Base-by-base conservation (phyloP, 2,797 vertebrate genomes). In the Scolopax rusticola region DNA sequence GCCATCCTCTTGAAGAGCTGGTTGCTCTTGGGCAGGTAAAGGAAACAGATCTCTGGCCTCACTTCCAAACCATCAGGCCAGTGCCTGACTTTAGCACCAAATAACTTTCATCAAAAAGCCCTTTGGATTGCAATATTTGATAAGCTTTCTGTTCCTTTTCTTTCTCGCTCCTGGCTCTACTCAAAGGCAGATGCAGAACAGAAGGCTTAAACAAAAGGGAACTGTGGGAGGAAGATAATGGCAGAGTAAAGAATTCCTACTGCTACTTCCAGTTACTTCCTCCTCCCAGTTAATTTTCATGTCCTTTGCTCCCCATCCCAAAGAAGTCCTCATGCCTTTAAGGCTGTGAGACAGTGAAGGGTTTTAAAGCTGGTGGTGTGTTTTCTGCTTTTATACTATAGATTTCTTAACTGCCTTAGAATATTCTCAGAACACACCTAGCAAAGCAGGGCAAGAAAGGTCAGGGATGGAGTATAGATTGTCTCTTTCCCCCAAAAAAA, bases 81-180 rank as follows among this genome's bases (percentile, higher is more conserved):
- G 33, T 0, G 1, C 15, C 65, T 83, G 40, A 76, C 70, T n/a
- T 86, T 33, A 70, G 32, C 38, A 89, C 9, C 75, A 82, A 90
- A 60, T 12, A 80, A 86, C 10, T 76, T 69, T 10, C 8, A 64
- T 53, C 48, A 84, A 70, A 90, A 86, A 70, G 36, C 5, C 28
- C 51, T 79, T 78, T 45, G n/a, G 50, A 73, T 9, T 47, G 64
- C 24, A 71, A 20, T 80, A 64, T 85, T 65, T 77, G 25, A 75
- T 86, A 56, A 73, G 28, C 7, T 88, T 80, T 90, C 40, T 87
- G 8, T 54, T 69, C 14, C 10, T 14, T 51, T 82, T 43, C 27
- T 77, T 75, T 92, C 61, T 69, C 94, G 21, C 41, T 90, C 20
- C 50, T 91, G 38, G 50, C 54, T 92, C 47, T 85, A 69, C 73